Evolutionary conservation across 2,888 invertebrate genomes (phyloP).

Genomic region (Diplolepis rosae): DNA sequence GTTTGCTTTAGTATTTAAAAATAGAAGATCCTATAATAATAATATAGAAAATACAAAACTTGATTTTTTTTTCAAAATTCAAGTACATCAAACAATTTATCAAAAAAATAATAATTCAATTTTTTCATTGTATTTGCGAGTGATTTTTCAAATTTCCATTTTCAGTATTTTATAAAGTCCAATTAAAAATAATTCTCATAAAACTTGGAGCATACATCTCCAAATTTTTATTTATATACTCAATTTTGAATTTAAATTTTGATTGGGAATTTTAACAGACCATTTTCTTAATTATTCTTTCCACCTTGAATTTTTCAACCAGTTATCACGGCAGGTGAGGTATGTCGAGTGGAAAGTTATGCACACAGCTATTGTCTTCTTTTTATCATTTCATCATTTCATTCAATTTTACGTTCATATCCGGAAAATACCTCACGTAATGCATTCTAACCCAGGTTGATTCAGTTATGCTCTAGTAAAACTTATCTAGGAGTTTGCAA

Average conservation of each 20-base stretch:
- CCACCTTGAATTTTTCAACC: slow-evolving; percentile 17
- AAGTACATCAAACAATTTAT: too few species aligned
- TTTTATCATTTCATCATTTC: slow-evolving; percentile 2
- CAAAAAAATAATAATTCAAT: too few species aligned
- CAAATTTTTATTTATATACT: too few species aligned
- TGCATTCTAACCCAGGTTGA: not conserved
- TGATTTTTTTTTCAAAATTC: too few species aligned
- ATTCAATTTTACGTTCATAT: not conserved
- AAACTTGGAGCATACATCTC: too few species aligned
- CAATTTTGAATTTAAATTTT: not conserved
- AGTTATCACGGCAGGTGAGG: slow-evolving; percentile 18
- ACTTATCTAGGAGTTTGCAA: not conserved
- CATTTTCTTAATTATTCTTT: not conserved
- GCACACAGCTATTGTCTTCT: slow-evolving; percentile 12
- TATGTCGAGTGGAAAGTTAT: slow-evolving; percentile 10
- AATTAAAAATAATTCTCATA: too few species aligned
- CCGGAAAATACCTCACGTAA: not conserved
- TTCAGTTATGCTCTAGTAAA: slow-evolving; percentile 1
- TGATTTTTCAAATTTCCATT: too few species aligned
- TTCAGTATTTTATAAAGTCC: too few species aligned
- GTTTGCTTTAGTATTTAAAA: too few species aligned
- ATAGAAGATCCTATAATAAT: too few species aligned
- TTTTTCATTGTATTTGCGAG: too few species aligned
- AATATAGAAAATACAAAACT: not conserved
- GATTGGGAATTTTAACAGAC: not conserved